phyloP scores from a whole-genome alignment of 2,113 vertebrate species.

The Erythrocercus mccallii region DNA sequence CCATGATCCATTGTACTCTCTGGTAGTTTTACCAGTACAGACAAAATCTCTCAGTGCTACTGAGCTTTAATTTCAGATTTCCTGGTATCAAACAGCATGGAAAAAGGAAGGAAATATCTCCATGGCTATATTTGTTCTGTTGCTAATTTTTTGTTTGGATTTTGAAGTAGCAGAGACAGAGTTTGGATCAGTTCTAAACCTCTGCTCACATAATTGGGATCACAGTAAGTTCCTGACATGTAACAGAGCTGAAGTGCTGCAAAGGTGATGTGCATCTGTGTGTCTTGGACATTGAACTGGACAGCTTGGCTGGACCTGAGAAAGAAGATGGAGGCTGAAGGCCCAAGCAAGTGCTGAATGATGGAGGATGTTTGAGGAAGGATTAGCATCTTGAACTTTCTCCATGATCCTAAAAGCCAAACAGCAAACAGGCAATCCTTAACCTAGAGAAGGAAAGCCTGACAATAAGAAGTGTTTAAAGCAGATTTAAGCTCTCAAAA shows the following conservation, averaged over 20 bases:
- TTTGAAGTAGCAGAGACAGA: neutral
- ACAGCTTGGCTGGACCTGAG: neutral
- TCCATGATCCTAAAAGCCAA: neutral
- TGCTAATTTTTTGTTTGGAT: neutral
- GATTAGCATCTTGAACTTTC: neutral
- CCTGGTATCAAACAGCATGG: neutral
- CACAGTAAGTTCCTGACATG: neutral
- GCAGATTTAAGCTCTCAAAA: neutral
- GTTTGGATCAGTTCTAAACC: neutral
- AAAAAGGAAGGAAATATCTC: neutral
- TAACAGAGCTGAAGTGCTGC: neutral
- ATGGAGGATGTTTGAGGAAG: neutral
- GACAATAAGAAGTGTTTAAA: neutral
- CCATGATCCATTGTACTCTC: neutral
- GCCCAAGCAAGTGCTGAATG: neutral
- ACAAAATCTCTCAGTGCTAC: neutral
- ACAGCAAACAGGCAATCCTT: neutral
- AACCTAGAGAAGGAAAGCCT: neutral
- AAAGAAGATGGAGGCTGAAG: neutral
- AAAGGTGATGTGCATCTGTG: neutral
- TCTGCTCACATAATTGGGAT: neutral
- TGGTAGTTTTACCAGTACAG: neutral
- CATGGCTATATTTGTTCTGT: neutral
- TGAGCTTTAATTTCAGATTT: neutral
- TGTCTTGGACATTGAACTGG: neutral